phyloP scores from a whole-genome alignment of 1,140 invertebrate species.

The Brachionus angularis region DNA sequence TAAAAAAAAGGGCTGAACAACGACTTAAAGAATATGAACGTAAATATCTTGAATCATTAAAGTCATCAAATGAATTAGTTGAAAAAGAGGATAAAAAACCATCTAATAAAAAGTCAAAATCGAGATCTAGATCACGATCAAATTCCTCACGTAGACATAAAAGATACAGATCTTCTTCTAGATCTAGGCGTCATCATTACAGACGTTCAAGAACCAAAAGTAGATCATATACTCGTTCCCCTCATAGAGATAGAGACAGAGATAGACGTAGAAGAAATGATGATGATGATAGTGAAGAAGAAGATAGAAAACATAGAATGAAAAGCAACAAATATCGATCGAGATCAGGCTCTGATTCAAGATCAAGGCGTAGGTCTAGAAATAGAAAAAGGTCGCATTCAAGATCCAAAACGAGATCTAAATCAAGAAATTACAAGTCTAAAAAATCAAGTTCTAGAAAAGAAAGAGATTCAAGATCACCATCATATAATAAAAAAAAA shows the following conservation, averaged over 20 bases:
- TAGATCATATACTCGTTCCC: too few species aligned
- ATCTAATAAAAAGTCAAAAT: not conserved
- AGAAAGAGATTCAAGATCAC: not conserved
- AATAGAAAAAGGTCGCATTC: slow-evolving; percentile 7
- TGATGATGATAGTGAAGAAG: slow-evolving; percentile 3
- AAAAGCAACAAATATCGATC: not conserved
- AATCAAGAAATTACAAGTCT: too few species aligned
- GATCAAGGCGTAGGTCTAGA: not conserved
- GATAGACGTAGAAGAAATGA: slow-evolving; percentile 2
- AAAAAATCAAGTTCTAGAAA: slow-evolving; percentile 9
- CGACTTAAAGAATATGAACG: not conserved
- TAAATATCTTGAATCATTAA: too few species aligned
- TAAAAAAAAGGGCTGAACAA: not conserved
- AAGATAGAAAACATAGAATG: not conserved
- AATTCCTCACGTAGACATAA: not conserved
- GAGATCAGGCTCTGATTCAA: not conserved
- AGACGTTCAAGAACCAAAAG: too few species aligned
- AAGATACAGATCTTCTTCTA: not conserved
- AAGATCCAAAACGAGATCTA: not conserved
- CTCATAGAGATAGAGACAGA: too few species aligned
- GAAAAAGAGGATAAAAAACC: not conserved
- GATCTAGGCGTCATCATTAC: too few species aligned
- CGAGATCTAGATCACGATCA: slow-evolving; percentile 1
- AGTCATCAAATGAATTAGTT: not conserved
- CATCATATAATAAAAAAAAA: too few species aligned